phyloP scores from a whole-genome alignment of 2,113 vertebrate genomes.

The Pachypanchax playfairii region DNA sequence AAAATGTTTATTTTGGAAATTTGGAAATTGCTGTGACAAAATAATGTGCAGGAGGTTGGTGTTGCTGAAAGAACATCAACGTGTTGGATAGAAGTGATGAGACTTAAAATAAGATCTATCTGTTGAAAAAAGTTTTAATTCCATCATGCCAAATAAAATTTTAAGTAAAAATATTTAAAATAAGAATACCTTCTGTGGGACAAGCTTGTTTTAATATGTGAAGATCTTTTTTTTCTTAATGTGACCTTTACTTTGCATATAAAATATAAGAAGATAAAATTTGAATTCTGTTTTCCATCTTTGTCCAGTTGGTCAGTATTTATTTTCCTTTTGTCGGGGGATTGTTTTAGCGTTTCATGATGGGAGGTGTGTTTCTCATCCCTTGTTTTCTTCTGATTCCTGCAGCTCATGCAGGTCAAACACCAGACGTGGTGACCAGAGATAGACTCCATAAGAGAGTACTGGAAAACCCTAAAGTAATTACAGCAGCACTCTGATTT shows the following conservation, averaged over 20 bases:
- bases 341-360: conserved; percentile 17
- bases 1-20: too few relatives aligned
- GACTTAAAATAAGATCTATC: too few relatives aligned
- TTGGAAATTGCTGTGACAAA: too few relatives aligned
- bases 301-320: conserved; percentile 49
- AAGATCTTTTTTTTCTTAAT: conserved; percentile 28
- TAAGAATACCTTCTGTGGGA: too few relatives aligned
- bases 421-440: conserved; percentile 67
- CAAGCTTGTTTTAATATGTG: too few relatives aligned
- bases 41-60: too few relatives aligned
- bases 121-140: too few relatives aligned
- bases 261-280: neutral
- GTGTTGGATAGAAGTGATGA: too few relatives aligned
- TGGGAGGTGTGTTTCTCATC: conserved; percentile 56
- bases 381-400: conserved; percentile 57
- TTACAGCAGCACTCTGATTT: conserved; percentile 72
- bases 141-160: too few relatives aligned
- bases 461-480: conserved; percentile 79
- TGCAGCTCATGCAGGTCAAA: conserved; percentile 61
- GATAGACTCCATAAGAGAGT: conserved; percentile 79
- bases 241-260: neutral
- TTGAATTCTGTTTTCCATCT: conserved; percentile 3
- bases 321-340: conserved; percentile 14
- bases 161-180: too few relatives aligned
- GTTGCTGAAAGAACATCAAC: too few relatives aligned